Evolutionary conservation across 2,113 vertebrate species (phyloP).

Genomic region (Nothoprocta perdicaria): DNA sequence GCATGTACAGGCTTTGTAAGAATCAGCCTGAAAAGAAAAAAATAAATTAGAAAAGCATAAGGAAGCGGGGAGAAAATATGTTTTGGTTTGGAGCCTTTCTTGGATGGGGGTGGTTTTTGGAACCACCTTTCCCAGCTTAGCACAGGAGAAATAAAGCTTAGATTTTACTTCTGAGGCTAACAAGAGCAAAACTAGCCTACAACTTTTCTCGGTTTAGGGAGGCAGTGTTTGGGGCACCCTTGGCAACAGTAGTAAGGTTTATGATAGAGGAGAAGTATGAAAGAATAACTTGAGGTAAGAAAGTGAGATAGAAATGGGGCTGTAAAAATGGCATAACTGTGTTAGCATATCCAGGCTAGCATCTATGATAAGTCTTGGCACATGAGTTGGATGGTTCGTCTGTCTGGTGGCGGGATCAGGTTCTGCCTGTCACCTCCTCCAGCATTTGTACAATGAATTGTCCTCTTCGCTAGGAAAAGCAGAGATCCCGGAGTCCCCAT

Average conservation of each 20-base stretch:
- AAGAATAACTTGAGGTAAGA: not conserved
- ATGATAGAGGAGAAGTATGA: not conserved
- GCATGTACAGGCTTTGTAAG: not conserved
- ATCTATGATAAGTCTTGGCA: not conserved
- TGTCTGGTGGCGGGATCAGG: fast-evolving
- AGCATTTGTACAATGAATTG: not conserved
- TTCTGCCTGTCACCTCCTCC: not conserved
- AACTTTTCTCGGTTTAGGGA: not conserved
- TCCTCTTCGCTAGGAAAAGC: not conserved
- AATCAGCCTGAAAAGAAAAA: not conserved
- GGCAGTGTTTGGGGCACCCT: not conserved
- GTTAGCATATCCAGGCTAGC: not conserved
- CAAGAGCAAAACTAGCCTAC: too few relatives aligned
- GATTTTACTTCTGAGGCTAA: not conserved
- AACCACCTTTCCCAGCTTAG: not conserved
- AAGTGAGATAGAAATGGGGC: not conserved
- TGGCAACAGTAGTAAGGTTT: not conserved
- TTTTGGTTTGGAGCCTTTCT: not conserved
- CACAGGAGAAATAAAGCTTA: not conserved
- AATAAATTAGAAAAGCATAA: not conserved
- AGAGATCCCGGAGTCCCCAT: not conserved
- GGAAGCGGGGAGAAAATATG: fast-evolving
- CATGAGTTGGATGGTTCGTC: too few relatives aligned
- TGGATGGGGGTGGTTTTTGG: not conserved
- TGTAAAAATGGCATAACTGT: not conserved